Evolutionary conservation across 2,888 invertebrate species (phyloP).

Genomic region (Nezara viridula): DNA sequence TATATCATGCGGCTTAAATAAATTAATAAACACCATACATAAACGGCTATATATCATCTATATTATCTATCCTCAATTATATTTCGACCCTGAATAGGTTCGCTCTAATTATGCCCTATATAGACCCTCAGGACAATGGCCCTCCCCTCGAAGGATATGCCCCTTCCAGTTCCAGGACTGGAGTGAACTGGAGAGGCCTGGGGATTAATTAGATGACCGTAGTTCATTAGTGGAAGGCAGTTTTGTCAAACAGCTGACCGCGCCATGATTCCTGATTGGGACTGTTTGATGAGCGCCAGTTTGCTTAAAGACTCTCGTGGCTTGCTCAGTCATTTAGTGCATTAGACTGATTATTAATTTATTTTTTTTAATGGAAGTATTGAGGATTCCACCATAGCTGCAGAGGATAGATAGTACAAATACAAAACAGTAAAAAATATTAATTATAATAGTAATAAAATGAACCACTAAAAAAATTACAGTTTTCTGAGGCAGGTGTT

Average conservation of each 20-base stretch:
- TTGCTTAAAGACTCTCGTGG: neutral
- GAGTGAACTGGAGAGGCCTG: neutral
- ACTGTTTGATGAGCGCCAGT: neutral
- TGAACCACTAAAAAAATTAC: too few relatives aligned
- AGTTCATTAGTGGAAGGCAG: neutral
- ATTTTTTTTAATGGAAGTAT: too few relatives aligned
- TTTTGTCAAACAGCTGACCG: conserved; percentile 27
- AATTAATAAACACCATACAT: too few relatives aligned
- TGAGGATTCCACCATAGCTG: too few relatives aligned
- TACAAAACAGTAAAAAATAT: too few relatives aligned
- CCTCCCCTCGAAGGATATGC: neutral
- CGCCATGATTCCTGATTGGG: neutral
- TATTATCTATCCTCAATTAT: neutral
- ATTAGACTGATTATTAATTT: too few relatives aligned
- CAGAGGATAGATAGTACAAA: too few relatives aligned
- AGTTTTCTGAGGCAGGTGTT: too few relatives aligned
- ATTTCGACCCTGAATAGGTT: neutral
- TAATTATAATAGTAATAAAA: too few relatives aligned
- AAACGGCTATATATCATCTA: too few relatives aligned
- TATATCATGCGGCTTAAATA: too few relatives aligned
- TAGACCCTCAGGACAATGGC: neutral
- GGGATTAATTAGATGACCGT: neutral
- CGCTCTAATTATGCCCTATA: neutral
- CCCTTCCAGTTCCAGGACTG: neutral
- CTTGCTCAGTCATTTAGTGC: neutral